A percentile compares a stretch with the other conserved stretches of the same genome.
These are phyloP conservation scores for Stigmatopora nigra DNA, from an alignment of 2,113 vertebrate species.

Conservation along the genomic window DNA sequence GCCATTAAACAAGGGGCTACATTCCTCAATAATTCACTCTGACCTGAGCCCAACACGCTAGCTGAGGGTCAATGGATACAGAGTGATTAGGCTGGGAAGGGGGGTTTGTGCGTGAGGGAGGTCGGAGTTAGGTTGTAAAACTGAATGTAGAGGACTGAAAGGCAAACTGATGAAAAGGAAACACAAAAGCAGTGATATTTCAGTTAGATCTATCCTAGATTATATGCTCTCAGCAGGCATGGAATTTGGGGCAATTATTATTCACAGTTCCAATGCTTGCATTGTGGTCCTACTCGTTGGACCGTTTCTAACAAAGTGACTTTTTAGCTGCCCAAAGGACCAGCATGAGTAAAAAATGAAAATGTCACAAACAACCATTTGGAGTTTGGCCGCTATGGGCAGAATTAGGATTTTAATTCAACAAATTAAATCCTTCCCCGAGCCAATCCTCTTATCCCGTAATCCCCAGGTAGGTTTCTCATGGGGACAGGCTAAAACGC, in stretches of 20 bases:
- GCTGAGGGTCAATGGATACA: slow-evolving; percentile 40
- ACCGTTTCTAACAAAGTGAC: not conserved
- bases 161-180: slow-evolving; percentile 19
- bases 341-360: slow-evolving; percentile 1
- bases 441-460: slow-evolving; percentile 59
- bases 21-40: slow-evolving; percentile 74
- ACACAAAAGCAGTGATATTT: slow-evolving; percentile 9
- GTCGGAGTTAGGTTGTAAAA: slow-evolving; percentile 5
- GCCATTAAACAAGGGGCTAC: slow-evolving; percentile 49
- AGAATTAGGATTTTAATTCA: slow-evolving; percentile 64
- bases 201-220: not conserved
- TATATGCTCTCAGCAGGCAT: not conserved
- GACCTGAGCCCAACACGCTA: slow-evolving; percentile 57
- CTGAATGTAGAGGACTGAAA: slow-evolving; percentile 39
- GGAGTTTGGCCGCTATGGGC: slow-evolving; percentile 17
- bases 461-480: slow-evolving; percentile 67
- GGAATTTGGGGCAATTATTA: slow-evolving; percentile 5
- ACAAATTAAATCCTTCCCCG: slow-evolving; percentile 62
- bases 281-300: not conserved
- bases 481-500: slow-evolving; percentile 40
- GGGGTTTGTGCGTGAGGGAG: not conserved
- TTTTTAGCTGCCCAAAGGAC: not conserved
- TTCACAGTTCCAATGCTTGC: not conserved
- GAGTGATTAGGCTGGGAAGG: slow-evolving; percentile 20
- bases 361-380: slow-evolving; percentile 20